Evolutionary conservation across 2,888 invertebrate genomes (phyloP).

Genomic region (Caenorhabditis sulstoni): DNA sequence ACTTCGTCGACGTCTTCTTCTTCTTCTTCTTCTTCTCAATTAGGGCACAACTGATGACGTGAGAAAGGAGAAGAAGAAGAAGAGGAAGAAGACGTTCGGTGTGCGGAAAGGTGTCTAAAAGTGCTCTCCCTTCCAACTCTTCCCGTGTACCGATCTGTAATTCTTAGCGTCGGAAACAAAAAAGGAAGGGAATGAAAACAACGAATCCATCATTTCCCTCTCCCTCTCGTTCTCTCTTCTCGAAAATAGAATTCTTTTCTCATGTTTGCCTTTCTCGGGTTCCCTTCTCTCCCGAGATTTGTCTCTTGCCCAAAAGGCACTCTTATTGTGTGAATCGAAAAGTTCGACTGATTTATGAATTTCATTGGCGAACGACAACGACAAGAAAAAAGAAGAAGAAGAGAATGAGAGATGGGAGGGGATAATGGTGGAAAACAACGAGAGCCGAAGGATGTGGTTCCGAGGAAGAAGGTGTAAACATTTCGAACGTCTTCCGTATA

Average conservation of each 20-base stretch:
- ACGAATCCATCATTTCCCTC: conserved; percentile 45
- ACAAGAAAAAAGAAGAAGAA: not conserved
- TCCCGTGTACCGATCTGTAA: conserved; percentile 33
- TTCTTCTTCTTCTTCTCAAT: too few species aligned
- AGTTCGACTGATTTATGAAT: not conserved
- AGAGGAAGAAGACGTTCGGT: too few species aligned
- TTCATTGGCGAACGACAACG: not conserved
- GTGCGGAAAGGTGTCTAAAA: not conserved
- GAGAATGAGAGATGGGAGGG: not conserved
- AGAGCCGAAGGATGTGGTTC: not conserved
- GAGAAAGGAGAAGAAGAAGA: too few species aligned
- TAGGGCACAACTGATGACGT: too few species aligned
- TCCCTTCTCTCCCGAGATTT: not conserved
- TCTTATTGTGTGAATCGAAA: not conserved
- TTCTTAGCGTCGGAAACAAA: conserved; percentile 7
- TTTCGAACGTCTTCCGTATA: conserved; percentile 20
- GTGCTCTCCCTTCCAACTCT: not conserved
- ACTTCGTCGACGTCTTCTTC: too few species aligned
- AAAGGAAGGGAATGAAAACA: conserved; percentile 23
- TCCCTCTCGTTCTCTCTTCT: too few species aligned
- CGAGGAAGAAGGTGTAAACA: conserved; percentile 17
- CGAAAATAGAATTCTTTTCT: conserved; percentile 24
- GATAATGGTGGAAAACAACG: too few species aligned
- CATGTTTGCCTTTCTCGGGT: not conserved
- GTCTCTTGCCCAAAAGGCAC: not conserved